Evolutionary conservation across 1,140 invertebrate genomes (phyloP), one percentile per base, ranked within the genome.

Genomic region (Hermetia illucens): DNA sequence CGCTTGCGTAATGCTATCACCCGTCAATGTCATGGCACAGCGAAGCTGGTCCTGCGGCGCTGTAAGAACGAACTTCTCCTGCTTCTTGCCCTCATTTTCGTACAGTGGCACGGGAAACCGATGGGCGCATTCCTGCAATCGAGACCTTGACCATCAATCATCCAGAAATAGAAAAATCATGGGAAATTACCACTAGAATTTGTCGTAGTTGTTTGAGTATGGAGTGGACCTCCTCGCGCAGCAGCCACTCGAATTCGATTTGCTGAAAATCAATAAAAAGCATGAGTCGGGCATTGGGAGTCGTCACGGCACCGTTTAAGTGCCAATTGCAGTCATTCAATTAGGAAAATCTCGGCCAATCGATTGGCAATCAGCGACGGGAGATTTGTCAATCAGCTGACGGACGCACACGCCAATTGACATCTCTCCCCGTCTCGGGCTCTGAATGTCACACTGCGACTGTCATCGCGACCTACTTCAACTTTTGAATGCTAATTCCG

Each of bases 171-270:
- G 16, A 33, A 19, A 39, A 41, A 22, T 46, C 19, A 17, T 38
- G 36, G 12, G 18, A 17, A 68, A 69, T 72, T 70, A 89, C 86
- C 52, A 83, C 74, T 49, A 92, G 66, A 50, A 91, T 81, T 38
- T 77, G 74, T 48, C 84, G 77, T 17, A 92, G 69, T 55, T 90
- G 82, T 48, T 78, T 77, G 49, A 92, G 65, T 46, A 87, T 84
- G 36, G 79, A 75, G 60, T 88, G 84, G 40, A 91, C 85, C 64
- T 91, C 86, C 59, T 88, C 77, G 47, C 84, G 77, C 31, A 92
- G 68, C 29, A 92, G 77, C 87, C 87, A 92, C 66, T 90, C 83
- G 61, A 90, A 92, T 68, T 92, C 87, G 65, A 82, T 79, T 78
- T 90, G 85, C 86, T 92, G 59, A 38, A 76, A 73, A 53, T 44